These are phyloP conservation scores for Taeniopygia guttata DNA, from an alignment of 2,797 vertebrate species.

Conservation along the genomic window DNA sequence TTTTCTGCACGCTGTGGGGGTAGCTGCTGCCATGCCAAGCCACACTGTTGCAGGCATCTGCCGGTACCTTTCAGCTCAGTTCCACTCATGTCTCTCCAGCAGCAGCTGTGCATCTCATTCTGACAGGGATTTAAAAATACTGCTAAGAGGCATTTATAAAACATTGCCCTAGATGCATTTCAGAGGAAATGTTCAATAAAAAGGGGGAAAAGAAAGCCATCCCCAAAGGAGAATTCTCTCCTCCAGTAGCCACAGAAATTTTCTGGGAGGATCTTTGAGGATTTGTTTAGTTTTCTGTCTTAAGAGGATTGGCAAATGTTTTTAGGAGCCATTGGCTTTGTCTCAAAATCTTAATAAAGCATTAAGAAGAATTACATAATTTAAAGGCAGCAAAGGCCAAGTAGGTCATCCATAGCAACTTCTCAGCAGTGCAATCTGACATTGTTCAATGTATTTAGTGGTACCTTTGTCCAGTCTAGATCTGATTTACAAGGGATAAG, in stretches of 20 bases:
- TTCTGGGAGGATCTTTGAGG: background rate
- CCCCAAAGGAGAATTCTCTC: background rate
- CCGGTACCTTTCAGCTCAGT: background rate
- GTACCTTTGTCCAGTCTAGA: background rate
- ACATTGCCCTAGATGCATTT: background rate
- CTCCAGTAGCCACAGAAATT: background rate
- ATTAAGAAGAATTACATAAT: slow-evolving; percentile 10
- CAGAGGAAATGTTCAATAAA: background rate
- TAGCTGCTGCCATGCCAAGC: background rate
- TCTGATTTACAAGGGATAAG: background rate
- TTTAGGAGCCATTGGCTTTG: background rate
- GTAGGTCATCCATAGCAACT: background rate
- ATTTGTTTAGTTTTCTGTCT: background rate
- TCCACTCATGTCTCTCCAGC: background rate
- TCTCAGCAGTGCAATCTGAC: background rate
- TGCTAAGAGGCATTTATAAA: background rate
- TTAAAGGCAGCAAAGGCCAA: slow-evolving; percentile 24
- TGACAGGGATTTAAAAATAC: background rate
- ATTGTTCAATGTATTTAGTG: background rate
- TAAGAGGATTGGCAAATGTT: background rate
- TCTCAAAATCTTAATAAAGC: slow-evolving; percentile 3
- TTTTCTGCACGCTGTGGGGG: background rate
- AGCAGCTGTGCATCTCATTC: background rate
- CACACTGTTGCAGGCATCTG: background rate
- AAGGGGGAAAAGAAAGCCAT: background rate